These are phyloP conservation scores for Pygocentrus nattereri DNA, from an alignment of 2,797 vertebrate species.

Conservation along the genomic window DNA sequence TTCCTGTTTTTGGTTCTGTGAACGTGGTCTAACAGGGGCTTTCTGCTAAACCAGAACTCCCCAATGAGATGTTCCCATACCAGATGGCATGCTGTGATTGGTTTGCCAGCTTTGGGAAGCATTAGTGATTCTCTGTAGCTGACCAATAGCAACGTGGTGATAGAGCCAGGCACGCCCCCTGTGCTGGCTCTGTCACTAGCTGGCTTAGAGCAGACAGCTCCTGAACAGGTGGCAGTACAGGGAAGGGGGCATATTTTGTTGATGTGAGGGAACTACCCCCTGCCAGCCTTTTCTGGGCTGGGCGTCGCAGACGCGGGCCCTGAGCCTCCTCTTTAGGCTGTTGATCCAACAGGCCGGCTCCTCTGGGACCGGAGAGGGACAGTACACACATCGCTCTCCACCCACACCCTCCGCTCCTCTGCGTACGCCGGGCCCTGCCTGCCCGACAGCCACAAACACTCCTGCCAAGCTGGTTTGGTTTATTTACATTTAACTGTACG, in stretches of 20 bases:
- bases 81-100: slow-evolving; percentile 83
- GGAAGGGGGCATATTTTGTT: slow-evolving; percentile 64
- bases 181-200: slow-evolving; percentile 70
- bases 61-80: slow-evolving; percentile 76
- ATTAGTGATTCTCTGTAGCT: slow-evolving; percentile 74
- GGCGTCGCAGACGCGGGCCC: slow-evolving; percentile 59
- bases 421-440: slow-evolving; percentile 23
- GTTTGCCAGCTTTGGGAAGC: slow-evolving; percentile 67
- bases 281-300: slow-evolving; percentile 62
- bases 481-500: slow-evolving; percentile 45
- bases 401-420: slow-evolving; percentile 24
- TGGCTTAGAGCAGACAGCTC: slow-evolving; percentile 58
- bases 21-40: slow-evolving; percentile 72
- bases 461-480: slow-evolving; percentile 46
- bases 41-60: slow-evolving; percentile 79
- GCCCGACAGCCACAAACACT: slow-evolving; percentile 24
- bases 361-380: slow-evolving; percentile 59
- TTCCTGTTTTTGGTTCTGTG: slow-evolving; percentile 68
- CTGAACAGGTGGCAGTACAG: slow-evolving; percentile 74
- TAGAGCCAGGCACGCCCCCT: slow-evolving; percentile 73
- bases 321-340: slow-evolving; percentile 71
- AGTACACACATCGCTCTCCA: slow-evolving; percentile 39
- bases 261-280: slow-evolving; percentile 66
- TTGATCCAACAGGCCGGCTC: slow-evolving; percentile 68
- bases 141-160: slow-evolving; percentile 75